phyloP scores from a whole-genome alignment of 2,888 invertebrate genomes.

The Globia sparganii region DNA sequence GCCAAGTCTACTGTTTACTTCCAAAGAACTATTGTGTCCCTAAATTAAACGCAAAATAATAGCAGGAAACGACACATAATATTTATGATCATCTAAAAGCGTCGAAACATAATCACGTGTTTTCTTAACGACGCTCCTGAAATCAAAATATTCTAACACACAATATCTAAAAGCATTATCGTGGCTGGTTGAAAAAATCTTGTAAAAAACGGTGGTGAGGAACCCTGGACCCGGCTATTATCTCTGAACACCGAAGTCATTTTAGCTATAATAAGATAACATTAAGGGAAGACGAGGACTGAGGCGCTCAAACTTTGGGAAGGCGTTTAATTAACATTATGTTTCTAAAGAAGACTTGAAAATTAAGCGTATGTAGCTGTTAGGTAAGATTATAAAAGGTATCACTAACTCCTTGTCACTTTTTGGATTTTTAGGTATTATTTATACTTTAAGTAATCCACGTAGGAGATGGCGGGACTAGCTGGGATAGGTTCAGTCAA shows the following conservation, averaged over 20 bases:
- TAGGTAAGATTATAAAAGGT: too few species aligned
- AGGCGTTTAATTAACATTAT: slow-evolving; percentile 27
- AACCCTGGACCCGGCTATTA: slow-evolving; percentile 86
- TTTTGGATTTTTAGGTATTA: background rate
- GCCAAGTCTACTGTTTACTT: background rate
- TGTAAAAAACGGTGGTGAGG: slow-evolving; percentile 85
- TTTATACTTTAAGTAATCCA: background rate
- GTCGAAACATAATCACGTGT: slow-evolving; percentile 49
- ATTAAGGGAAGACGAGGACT: slow-evolving; percentile 84
- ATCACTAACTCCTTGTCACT: too few species aligned
- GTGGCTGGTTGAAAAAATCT: slow-evolving; percentile 76
- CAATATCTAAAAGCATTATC: slow-evolving; percentile 87
- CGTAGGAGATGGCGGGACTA: background rate
- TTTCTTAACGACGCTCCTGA: slow-evolving; percentile 71
- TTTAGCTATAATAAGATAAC: slow-evolving; percentile 91
- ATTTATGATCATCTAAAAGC: slow-evolving; percentile 50
- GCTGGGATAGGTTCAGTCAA: background rate
- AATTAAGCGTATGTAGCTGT: background rate
- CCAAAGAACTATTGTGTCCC: background rate
- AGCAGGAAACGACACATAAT: slow-evolving; percentile 38
- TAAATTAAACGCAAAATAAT: slow-evolving; percentile 24
- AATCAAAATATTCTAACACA: slow-evolving; percentile 85
- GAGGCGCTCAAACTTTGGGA: slow-evolving; percentile 76
- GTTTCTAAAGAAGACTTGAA: background rate
- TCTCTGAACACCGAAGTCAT: slow-evolving; percentile 90